Evolutionary conservation across 35 echinoderm and acorn worm genomes (phyloP).

Genomic region (Apostichopus japonicus): DNA sequence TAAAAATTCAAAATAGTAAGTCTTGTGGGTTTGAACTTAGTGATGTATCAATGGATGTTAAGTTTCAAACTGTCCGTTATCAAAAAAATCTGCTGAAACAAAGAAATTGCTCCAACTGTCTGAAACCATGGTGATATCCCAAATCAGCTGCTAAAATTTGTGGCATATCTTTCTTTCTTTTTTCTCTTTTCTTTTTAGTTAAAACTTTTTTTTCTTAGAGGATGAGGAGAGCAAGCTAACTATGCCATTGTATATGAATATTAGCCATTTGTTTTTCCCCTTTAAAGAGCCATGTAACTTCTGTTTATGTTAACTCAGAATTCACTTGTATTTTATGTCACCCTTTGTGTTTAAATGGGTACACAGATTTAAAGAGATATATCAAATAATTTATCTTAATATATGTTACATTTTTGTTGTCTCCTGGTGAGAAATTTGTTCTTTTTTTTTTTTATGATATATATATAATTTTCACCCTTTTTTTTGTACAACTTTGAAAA

Average conservation of each 20-base stretch:
- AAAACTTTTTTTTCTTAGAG: background rate
- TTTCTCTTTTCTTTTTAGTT: background rate
- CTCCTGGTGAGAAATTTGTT: slow-evolving; percentile 46
- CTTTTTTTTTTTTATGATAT: background rate
- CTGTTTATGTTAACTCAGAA: background rate
- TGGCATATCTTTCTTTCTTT: background rate
- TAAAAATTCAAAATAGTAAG: no score
- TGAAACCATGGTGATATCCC: background rate
- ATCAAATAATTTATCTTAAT: slow-evolving; percentile 50
- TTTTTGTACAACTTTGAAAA: slow-evolving; percentile 32
- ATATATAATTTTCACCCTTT: background rate
- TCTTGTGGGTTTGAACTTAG: no score
- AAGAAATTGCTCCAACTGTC: background rate
- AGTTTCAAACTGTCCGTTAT: background rate
- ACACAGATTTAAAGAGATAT: background rate
- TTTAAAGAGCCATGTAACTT: background rate
- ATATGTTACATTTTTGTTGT: slow-evolving; percentile 37
- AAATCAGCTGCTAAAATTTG: no score
- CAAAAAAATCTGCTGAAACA: background rate
- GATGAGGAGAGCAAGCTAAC: background rate
- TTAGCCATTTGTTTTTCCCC: background rate
- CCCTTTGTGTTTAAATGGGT: background rate
- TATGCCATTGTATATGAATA: slow-evolving; percentile 11
- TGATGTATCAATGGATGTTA: background rate
- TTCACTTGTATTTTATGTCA: slow-evolving; percentile 1